Base-by-base conservation (phyloP, 2,888 invertebrate genomes). In the Chloromyia formosa region DNA sequence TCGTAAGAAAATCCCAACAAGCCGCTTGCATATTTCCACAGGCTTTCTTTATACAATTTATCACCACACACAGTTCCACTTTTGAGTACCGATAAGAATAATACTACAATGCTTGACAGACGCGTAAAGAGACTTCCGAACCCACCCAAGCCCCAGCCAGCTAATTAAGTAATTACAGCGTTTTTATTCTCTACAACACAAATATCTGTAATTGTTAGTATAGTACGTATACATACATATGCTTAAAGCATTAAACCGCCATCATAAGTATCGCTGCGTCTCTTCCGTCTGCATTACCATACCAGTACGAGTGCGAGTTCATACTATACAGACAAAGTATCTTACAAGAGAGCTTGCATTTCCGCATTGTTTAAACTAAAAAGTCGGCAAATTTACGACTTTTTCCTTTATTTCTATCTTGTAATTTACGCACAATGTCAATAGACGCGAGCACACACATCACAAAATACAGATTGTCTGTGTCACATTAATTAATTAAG, bases 391-490 rank as follows among this genome's bases (percentile, higher is more conserved):
- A n/a, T 14, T 20, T 20, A 3, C 12, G 49, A 3, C 49, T 12
- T 60, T 10, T 35, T 4, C 27, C 27, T 35, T 7, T 35, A 35
- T 35, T 35, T 35, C 49, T 16, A 23, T 53, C 2, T 20, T 56
- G 56, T 58, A 71, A 58, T 71, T 27, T 56, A 71, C 58, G 71
- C 58, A 49, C 49, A 71, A 71, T 58, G 71, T 71, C 71, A 71
- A 69, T 71, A 58, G 71, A 66, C 40, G 53, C 7, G 7, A 35
- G 27, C 7, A 7, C 27, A 35, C 3, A 35, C 27, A 35, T 35
- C 27, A 35, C 3, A 35, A 35, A 35, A 35, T 35, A 35, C 27
- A 27, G 54, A 69, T 54, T 54, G 69, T 56, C 71, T 56, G 54
- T 71, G 56, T 58, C 71, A 58, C 56, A 71, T 71, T 35, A 71